Percentiles rank a stretch among this genome's conserved stretches.
Conservation (phyloP, 2,888 invertebrate genomes). For the Drosophila heteroneura region DNA sequence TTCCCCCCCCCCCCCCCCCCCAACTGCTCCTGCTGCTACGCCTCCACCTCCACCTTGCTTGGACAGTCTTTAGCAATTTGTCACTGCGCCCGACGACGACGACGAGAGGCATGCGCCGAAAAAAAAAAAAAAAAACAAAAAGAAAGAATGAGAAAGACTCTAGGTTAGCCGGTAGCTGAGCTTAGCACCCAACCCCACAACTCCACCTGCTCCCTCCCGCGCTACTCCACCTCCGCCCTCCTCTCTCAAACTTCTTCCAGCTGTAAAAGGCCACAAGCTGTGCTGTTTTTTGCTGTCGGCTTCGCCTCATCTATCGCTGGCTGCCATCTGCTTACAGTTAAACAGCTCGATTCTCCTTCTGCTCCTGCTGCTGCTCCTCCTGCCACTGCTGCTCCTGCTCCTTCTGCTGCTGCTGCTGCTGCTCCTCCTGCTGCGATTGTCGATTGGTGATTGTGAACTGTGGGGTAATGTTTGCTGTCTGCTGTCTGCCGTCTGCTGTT, state of each 20-base stretch:
- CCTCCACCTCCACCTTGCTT: background rate
- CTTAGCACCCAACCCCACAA: background rate
- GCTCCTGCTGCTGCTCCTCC: constrained; percentile 21
- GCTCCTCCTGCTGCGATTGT: constrained; percentile 23
- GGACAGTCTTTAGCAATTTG: constrained; percentile 62
- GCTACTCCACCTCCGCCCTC: background rate
- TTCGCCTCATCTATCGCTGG: constrained; percentile 65
- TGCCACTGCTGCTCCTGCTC: constrained; percentile 17
- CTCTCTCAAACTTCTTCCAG: background rate
- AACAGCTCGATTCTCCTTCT: constrained; percentile 41
- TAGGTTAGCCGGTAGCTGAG: constrained; percentile 27
- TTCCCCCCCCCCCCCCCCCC: background rate
- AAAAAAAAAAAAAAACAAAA: background rate
- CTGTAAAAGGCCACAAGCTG: constrained; percentile 1
- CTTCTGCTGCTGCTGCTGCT: constrained; percentile 35
- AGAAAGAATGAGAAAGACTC: constrained; percentile 11
- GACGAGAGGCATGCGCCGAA: constrained; percentile 68
- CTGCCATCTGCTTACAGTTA: constrained; percentile 79
- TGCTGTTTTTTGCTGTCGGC: constrained; percentile 18
- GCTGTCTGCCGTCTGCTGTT: background rate
- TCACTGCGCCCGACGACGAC: constrained; percentile 56
- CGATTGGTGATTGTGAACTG: constrained; percentile 22
- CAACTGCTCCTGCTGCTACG: constrained; percentile 3
- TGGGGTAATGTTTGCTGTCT: constrained; percentile 14
- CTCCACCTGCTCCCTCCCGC: background rate